Evolutionary conservation across 2,797 vertebrate genomes (phyloP).

Genomic region (Alca torda): DNA sequence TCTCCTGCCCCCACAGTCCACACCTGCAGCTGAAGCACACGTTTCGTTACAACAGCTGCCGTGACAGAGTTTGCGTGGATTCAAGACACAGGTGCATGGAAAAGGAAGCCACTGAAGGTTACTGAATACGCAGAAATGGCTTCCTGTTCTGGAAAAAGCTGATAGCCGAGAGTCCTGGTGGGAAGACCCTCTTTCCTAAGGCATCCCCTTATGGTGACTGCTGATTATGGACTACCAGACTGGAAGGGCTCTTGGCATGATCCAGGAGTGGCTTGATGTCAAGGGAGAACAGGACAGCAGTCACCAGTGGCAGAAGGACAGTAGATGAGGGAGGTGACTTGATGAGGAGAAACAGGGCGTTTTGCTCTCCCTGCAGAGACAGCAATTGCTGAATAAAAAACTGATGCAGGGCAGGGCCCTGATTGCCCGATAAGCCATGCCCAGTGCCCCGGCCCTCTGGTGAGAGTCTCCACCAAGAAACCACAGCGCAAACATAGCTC

Average conservation of each 20-base stretch:
- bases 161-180: no score
- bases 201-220: background rate
- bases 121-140: background rate
- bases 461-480: background rate
- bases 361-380: background rate
- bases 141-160: background rate
- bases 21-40: background rate
- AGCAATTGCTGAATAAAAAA: background rate
- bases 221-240: background rate
- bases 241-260: background rate
- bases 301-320: background rate
- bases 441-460: background rate
- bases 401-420: rapidly evolving
- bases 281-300: background rate
- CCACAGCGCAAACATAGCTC: rapidly evolving
- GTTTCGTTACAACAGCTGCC: background rate
- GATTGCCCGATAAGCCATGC: background rate
- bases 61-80: rapidly evolving
- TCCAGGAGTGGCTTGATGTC: background rate
- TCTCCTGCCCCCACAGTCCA: background rate
- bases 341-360: background rate
- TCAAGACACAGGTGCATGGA: no score
- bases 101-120: background rate
- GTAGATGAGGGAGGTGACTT: background rate
- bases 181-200: background rate